Evolutionary conservation across 92 coral and sea anemone species (phyloP).

Genomic region (Micromussa lordhowensis): DNA sequence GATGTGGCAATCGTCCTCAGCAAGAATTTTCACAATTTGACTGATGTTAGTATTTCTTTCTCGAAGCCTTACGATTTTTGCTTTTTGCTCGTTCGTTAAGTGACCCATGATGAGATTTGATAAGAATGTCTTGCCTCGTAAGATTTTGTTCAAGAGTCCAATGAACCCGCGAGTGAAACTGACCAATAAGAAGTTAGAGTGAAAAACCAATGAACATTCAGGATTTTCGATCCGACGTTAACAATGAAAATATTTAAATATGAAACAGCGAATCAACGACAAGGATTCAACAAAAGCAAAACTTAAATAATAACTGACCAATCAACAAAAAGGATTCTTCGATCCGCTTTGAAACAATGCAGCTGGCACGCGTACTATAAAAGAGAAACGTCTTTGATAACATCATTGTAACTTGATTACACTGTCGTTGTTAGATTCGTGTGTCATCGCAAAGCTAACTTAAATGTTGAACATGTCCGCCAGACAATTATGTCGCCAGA

Average conservation of each 20-base stretch:
- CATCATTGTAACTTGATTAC: not conserved
- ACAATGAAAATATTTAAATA: not conserved
- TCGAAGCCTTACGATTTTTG: not conserved
- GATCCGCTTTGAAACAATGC: not conserved
- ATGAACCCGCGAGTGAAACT: too few relatives aligned
- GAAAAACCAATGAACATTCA: too few relatives aligned
- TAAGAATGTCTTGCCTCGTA: too few relatives aligned
- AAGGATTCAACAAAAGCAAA: slow-evolving; percentile 2
- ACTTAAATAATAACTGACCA: not conserved
- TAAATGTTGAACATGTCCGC: not conserved
- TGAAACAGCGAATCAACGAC: not conserved
- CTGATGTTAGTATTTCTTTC: not conserved
- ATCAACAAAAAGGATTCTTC: not conserved
- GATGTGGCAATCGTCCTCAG: not conserved
- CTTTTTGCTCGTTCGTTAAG: not conserved
- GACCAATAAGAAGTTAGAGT: not conserved
- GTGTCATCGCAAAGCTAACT: not conserved
- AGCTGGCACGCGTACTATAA: not conserved
- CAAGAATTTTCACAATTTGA: too few relatives aligned
- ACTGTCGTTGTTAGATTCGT: not conserved
- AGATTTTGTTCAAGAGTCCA: too few relatives aligned
- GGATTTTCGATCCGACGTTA: too few relatives aligned
- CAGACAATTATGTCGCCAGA: not conserved
- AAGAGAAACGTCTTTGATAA: not conserved
- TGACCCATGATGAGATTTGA: too few relatives aligned